Conservation (phyloP, 1,140 invertebrate genomes). For the Luehdorfia chinensis region DNA sequence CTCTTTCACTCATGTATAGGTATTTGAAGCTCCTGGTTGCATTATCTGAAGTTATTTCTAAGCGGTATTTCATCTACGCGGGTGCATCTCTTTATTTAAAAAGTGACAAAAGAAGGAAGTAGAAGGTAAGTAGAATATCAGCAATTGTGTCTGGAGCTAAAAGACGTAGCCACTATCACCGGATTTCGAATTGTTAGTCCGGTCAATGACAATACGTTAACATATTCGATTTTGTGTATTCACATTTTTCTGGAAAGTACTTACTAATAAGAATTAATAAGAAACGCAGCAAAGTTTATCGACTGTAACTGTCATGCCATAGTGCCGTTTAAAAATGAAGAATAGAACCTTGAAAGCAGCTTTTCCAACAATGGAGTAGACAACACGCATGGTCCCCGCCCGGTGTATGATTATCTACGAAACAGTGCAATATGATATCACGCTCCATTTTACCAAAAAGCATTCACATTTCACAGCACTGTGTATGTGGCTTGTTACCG, state of each 20-base stretch:
- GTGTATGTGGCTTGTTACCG: slow-evolving; percentile 11
- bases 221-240: slow-evolving; percentile 66
- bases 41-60: slow-evolving; percentile 51
- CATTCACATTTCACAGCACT: slow-evolving; percentile 23
- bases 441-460: slow-evolving; percentile 60
- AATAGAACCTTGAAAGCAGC: slow-evolving; percentile 76
- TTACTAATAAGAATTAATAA: slow-evolving; percentile 72
- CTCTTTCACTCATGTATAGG: slow-evolving; percentile 40
- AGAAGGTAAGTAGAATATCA: slow-evolving; percentile 64
- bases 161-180: slow-evolving; percentile 58
- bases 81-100: slow-evolving; percentile 68
- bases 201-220: slow-evolving; percentile 59
- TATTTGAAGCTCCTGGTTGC: slow-evolving; percentile 63
- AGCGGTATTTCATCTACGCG: slow-evolving; percentile 66
- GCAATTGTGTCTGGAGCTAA: slow-evolving; percentile 70
- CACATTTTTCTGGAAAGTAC: slow-evolving; percentile 65
- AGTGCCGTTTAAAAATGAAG: slow-evolving; percentile 75
- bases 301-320: slow-evolving; percentile 75
- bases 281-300: slow-evolving; percentile 74
- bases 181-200: slow-evolving; percentile 50
- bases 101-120: slow-evolving; percentile 72
- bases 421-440: slow-evolving; percentile 71
- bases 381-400: slow-evolving; percentile 73
- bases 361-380: slow-evolving; percentile 76
- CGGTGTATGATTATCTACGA: slow-evolving; percentile 73